Evolutionary conservation across 2,888 invertebrate species (phyloP), one percentile per base, ranked within the genome.

Genomic region (Bursaphelenchus okinawaensis): DNA sequence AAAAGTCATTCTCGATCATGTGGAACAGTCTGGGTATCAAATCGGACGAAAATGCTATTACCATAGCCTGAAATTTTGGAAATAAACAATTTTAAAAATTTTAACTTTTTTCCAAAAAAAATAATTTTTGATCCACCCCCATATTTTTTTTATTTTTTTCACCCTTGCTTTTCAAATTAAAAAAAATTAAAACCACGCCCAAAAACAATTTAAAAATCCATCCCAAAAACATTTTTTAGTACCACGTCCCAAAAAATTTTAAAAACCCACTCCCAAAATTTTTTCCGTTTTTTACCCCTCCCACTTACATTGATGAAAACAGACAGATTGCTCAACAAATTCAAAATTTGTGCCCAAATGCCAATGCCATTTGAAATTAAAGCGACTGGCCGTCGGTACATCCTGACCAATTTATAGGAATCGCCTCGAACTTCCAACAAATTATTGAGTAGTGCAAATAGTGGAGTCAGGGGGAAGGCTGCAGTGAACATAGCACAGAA

Each of bases 401-500:
- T 90, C 0, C 89, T 89, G 19, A 94, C 86, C 76, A 95, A 88
- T 86, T 96, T 95, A 83, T 89, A 89, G 4, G 94, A 94, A 86
- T 96, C 95, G 70, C 93, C 85, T 20, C 95, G 87, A 89, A 95
- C 93, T 86, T 96, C 96, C 65, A 96, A 86, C 73, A 94, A 88
- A 85, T 96, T 96, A 86, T 96, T 96, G 71, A 95, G 84, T 55
- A 96, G 87, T 0, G 95, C 68, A 86, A 94, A 96, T 65, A 95
- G 87, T 0, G 95, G 95, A 0, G 94, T 95, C 60, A 96, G 85
- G 0, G 96, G 96, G 86, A 96, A 96, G 3, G 95, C 95, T 52
- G 93, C 91, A 69, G 95, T 95, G 85, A 96, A 96, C 75, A 96
- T 90, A 2, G 94, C 95, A 52, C 94, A 90, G 86, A 96, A 96